Evolutionary conservation across 2,113 vertebrate genomes (phyloP).

Genomic region (Ctenomys sociabilis): DNA sequence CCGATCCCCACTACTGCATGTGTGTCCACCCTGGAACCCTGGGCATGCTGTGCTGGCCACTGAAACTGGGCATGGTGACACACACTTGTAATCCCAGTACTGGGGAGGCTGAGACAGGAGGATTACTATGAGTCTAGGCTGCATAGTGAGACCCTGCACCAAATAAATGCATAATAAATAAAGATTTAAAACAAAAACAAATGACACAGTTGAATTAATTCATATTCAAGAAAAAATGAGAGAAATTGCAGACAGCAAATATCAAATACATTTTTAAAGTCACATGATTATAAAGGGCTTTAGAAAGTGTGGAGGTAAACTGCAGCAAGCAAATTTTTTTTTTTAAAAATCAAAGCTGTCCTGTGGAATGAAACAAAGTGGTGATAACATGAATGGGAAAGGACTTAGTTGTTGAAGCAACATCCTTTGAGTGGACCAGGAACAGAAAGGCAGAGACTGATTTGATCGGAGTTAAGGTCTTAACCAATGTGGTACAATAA

Average conservation of each 20-base stretch:
- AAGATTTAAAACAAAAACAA: neutral
- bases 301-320: neutral
- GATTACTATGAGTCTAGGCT: too few relatives aligned
- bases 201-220: neutral
- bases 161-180: too few relatives aligned
- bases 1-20: too few relatives aligned
- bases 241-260: neutral
- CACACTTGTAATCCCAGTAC: too few relatives aligned
- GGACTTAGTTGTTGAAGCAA: neutral
- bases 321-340: neutral
- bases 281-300: neutral
- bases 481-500: neutral
- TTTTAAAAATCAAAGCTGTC: neutral
- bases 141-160: too few relatives aligned
- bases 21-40: too few relatives aligned
- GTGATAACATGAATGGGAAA: neutral
- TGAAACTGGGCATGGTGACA: too few relatives aligned
- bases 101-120: too few relatives aligned
- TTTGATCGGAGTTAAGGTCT: neutral
- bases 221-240: slow-evolving; percentile 28
- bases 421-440: neutral
- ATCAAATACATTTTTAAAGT: neutral
- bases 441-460: neutral
- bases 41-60: too few relatives aligned
- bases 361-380: neutral